Base-by-base conservation (phyloP, 2,888 invertebrate genomes). In the Ectemnius cavifrons region DNA sequence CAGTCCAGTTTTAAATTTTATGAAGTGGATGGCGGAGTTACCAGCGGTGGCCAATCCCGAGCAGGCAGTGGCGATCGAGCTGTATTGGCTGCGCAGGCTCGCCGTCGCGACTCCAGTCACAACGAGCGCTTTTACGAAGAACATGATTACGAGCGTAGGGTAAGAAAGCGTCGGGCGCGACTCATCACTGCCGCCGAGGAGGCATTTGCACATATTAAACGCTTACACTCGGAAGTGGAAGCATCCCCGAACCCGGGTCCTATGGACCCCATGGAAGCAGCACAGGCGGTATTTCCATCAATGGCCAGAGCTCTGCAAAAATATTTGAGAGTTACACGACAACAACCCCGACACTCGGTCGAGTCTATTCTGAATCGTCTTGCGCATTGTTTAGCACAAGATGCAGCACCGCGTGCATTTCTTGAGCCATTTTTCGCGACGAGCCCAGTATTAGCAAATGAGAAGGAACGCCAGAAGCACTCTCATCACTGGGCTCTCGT, bases 91-190 rank as follows among this genome's bases (percentile, higher is more conserved):
- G 96, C 96, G 1, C 95, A 96, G 84, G 95, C 97, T 0, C 93
- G 98, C 16, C 93, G 98, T 37, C 94, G 98, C 83, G 96, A 97
- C 83, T 97, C 98, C 0, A 96, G 97, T 79, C 99, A 99, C 92
- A 99, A 99, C 92, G 99, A 99, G 92, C 93, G 98, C 47, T 98
- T 99, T 92, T 98, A 99, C 91, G 99, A 99, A 91, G 99, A 99
- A 91, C 97, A 98, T 87, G 99, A 99, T 91, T 97, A 98, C 85
- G 98, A 98, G 88, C 92, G 98, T 4, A 93, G 98, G 70, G 98
- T 99, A 70, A 94, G 97, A 87, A 99, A 99, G 91, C 93, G 99
- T 0, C 93, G 95, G 72, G 98, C 99, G 3, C 92, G 99, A 20
- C 93, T 99, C 56, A 94, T 98, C 68, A 96, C 97, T 0, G 98